Percentiles rank a stretch among this genome's conserved stretches.
Evolutionary conservation across 1,140 invertebrate species (phyloP).

Genomic region (Linepithema humile): DNA sequence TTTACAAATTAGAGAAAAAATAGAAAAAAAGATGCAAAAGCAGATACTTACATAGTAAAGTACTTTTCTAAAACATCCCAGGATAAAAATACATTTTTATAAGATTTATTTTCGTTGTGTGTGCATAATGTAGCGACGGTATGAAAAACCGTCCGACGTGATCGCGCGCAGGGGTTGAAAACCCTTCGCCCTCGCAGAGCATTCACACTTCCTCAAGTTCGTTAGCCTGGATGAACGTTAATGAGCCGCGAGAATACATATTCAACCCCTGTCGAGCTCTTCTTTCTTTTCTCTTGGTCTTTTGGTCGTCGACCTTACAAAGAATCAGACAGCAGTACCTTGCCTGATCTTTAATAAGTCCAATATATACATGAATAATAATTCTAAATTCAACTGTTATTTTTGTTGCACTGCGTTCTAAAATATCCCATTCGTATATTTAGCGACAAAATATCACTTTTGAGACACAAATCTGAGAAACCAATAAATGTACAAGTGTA

Average conservation of each 20-base stretch:
- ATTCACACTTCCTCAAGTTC: slow-evolving; percentile 60
- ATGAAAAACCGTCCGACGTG: background rate
- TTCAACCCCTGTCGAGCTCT: slow-evolving; percentile 60
- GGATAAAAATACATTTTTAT: background rate
- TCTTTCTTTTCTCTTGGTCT: slow-evolving; percentile 15
- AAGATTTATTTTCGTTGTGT: slow-evolving; percentile 65
- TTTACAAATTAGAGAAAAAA: no score
- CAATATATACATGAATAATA: no score
- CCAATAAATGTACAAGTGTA: background rate
- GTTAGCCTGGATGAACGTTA: slow-evolving; percentile 75
- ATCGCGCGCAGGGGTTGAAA: slow-evolving; percentile 22
- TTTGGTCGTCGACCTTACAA: slow-evolving; percentile 34
- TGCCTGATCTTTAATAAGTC: background rate
- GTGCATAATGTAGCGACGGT: slow-evolving; percentile 63
- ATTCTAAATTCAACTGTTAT: background rate
- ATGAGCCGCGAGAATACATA: slow-evolving; percentile 74
- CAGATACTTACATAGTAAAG: no score
- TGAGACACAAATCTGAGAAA: background rate
- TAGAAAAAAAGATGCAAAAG: no score
- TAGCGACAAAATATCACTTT: background rate
- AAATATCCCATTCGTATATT: background rate
- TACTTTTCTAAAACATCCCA: background rate
- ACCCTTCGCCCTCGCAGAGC: slow-evolving; percentile 41
- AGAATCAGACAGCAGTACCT: slow-evolving; percentile 9
- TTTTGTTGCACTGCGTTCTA: background rate